These are phyloP conservation scores for Zalophus californianus DNA, from an alignment of 2,797 vertebrate species.

Conservation along the genomic window DNA sequence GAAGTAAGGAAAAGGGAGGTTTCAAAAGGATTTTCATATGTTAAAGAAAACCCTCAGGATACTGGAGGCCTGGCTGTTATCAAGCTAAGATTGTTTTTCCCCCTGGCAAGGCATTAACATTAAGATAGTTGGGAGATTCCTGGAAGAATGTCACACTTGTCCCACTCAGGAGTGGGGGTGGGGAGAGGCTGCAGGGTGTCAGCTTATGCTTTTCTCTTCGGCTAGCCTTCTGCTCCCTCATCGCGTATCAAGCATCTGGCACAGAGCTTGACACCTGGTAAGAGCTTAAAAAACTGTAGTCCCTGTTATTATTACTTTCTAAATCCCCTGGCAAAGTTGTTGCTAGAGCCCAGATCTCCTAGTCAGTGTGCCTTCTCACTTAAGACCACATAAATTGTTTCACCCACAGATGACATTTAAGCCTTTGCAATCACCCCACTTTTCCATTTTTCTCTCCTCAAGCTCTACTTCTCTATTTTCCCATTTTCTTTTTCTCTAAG, in stretches of 20 bases:
- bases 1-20: not conserved
- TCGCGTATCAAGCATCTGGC: not conserved
- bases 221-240: not conserved
- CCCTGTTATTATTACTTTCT: conserved; percentile 1
- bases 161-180: not conserved
- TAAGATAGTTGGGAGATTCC: not conserved
- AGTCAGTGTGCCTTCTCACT: not conserved
- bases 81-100: not conserved
- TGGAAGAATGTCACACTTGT: not conserved
- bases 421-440: not conserved
- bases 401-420: not conserved
- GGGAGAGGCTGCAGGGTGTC: too few relatives aligned
- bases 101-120: not conserved
- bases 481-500: not conserved
- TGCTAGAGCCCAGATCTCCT: not conserved
- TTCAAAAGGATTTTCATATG: not conserved
- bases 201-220: not conserved
- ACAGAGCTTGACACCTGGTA: not conserved
- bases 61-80: not conserved
- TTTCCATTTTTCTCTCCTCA: not conserved
- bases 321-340: not conserved
- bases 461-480: not conserved
- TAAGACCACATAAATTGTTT: not conserved
- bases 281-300: conserved; percentile 28
- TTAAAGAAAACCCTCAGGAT: not conserved